These are phyloP conservation scores for Tupaia tana DNA, from an alignment of 2,113 vertebrate genomes.

Conservation along the genomic window DNA sequence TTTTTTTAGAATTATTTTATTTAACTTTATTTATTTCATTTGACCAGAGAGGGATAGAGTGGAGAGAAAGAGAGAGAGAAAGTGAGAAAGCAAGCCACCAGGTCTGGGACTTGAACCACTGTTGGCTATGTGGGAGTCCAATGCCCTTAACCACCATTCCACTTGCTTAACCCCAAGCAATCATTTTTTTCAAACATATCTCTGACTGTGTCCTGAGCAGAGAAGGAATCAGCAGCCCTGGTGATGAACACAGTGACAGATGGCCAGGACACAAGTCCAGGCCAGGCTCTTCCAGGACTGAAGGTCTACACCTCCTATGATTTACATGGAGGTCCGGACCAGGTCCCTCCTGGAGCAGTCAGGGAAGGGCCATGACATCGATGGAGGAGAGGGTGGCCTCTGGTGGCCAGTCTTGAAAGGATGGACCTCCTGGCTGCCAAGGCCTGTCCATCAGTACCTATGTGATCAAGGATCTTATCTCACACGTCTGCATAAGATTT, in stretches of 20 bases:
- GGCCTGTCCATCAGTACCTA: background rate
- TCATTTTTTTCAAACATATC: background rate
- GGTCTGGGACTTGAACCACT: no score
- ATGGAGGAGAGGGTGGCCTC: background rate
- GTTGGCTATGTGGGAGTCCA: no score
- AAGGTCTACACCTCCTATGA: background rate
- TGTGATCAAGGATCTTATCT: background rate
- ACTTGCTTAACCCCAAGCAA: no score
- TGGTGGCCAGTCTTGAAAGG: background rate
- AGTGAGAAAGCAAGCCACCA: no score
- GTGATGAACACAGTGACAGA: background rate
- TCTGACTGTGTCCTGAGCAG: background rate
- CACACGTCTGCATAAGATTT: background rate
- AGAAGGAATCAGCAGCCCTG: background rate
- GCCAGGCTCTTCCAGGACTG: background rate
- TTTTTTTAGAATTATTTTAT: no score
- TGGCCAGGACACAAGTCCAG: background rate
- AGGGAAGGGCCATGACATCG: rapidly evolving
- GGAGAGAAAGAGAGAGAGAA: no score
- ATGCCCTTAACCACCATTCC: no score
- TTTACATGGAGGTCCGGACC: background rate
- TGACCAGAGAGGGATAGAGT: no score
- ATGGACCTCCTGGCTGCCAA: background rate
- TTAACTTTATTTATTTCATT: no score
- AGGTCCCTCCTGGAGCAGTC: background rate